Conservation (phyloP, 1,140 invertebrate species). For the Drosophila bocqueti region DNA sequence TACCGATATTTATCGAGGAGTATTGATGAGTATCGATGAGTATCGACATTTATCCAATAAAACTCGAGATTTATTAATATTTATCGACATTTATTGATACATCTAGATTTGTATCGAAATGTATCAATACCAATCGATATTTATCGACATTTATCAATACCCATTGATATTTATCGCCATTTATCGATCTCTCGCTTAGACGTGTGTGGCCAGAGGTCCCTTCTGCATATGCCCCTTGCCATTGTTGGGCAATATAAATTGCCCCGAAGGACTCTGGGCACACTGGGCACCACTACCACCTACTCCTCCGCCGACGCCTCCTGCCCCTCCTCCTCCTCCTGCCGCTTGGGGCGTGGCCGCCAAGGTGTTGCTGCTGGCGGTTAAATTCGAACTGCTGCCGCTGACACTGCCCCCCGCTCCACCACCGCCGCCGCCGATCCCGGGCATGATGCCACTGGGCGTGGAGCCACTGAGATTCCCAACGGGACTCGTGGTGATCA, state of each 20-base stretch:
- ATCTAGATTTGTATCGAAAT: too few relatives aligned
- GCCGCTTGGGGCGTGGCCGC: constrained; percentile 75
- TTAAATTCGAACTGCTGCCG: constrained; percentile 82
- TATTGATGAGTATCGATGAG: too few relatives aligned
- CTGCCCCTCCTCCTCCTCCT: background rate
- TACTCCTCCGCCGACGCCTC: background rate
- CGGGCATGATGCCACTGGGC: constrained; percentile 7
- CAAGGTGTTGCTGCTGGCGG: constrained; percentile 80
- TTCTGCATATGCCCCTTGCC: constrained; percentile 80
- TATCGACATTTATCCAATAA: too few relatives aligned
- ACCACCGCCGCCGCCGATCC: background rate
- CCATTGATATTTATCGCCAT: background rate
- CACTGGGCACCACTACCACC: constrained; percentile 29
- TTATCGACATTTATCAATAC: background rate
- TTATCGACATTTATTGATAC: too few relatives aligned
- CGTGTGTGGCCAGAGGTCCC: constrained; percentile 82
- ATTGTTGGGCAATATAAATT: constrained; percentile 84
- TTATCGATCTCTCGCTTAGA: constrained; percentile 55
- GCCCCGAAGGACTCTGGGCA: constrained; percentile 84
- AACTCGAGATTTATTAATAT: too few relatives aligned
- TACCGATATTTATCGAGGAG: background rate
- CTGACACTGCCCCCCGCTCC: constrained; percentile 66
- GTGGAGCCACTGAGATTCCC: constrained; percentile 19
- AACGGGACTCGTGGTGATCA: constrained; percentile 39
- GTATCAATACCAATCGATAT: too few relatives aligned